Evolutionary conservation across 2,888 invertebrate genomes (phyloP), one percentile per base, ranked within the genome.

Genomic region (Tetragonula carbonaria): DNA sequence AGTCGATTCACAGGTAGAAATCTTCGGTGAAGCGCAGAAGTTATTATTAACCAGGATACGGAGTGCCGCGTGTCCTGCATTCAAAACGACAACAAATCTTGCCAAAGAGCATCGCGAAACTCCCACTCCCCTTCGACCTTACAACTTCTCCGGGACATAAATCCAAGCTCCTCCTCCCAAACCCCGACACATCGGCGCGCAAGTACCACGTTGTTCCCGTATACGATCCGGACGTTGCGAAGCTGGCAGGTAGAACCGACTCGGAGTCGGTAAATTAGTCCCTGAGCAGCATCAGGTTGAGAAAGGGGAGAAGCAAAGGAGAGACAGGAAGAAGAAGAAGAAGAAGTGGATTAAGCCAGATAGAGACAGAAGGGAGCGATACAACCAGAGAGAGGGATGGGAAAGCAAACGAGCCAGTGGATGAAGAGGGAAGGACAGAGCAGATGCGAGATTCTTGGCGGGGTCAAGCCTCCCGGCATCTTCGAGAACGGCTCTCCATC

Each of bases 401-500:
- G 18, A 45, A 28, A 72, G 57, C 57, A 33, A 21, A 33, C 33
- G 67, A 68, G n/a, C 33, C 68, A 0, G 23, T 59, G 45, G 68
- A 72, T 38, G 55, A 65, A 38, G 55, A 62, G 75, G 78, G 82
- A 83, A 71, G 73, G 85, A 80, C 86, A 77, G 89, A 92, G 91
- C 92, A 93, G 92, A 93, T 92, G 93, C 91, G 81, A 90, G 92
- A 93, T 92, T 93, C 92, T 90, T 91, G 88, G 85, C 89, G 89
- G 92, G 92, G 92, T 93, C 92, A 91, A 90, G 87, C 90, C 91
- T 87, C 89, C 88, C 88, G 87, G 88, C 91, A 87, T 89, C 88
- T 87, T 86, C 84, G 86, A 86, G 84, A 84, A 85, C 89, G 81
- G 72, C 82, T 87, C 81, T 82, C 82, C 23, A 51, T 84, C 82